Evolutionary conservation across 2,888 invertebrate genomes (phyloP), one percentile per base, ranked within the genome.

Genomic region (Meteorus colon): DNA sequence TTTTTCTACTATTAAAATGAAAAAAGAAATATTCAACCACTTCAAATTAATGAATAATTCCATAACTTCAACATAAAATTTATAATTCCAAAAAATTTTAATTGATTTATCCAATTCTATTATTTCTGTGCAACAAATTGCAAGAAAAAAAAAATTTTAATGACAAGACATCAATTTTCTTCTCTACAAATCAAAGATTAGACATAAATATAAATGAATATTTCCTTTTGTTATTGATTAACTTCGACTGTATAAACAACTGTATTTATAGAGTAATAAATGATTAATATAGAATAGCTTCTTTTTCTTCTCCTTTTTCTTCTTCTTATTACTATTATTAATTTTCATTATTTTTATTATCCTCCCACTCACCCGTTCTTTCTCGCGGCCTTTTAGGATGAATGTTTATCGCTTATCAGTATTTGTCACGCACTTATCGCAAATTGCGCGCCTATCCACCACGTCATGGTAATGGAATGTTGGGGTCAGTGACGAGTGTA

Each of bases 381-480:
- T 29, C 27, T 62, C 24, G 51, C 59, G 34, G 48, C 37, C 41
- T 59, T 31, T 37, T 34, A 72, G 62, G 65, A 51, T 73, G 51
- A 62, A 29, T 31, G 31, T 62, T 31, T 62, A 29, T 62, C 62
- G 31, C 62, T 62, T 62, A 62, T 62, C 31, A 62, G n/a, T 62
- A 62, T 29, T 62, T 62, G 62, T 62, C 65, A 65, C 12, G 65
- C 34, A 65, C 1, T 37, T 60, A 60, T 48, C 62, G 68, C 34
- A 29, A 74, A 62, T 74, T 48, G 45, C 73, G 74, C 67, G 45
- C 59, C 24, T 68, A 31, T 34, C 14, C 12, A 34, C 16, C 37
- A 81, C 84, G 82, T 84, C 82, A 84, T 73, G 65, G 41, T 77
- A 73, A 75, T 72, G 84, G 84, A 85, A 85, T 85, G 83, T 83